Evolutionary conservation across 1,140 invertebrate species (phyloP).

Genomic region (Diploscapter pachys): DNA sequence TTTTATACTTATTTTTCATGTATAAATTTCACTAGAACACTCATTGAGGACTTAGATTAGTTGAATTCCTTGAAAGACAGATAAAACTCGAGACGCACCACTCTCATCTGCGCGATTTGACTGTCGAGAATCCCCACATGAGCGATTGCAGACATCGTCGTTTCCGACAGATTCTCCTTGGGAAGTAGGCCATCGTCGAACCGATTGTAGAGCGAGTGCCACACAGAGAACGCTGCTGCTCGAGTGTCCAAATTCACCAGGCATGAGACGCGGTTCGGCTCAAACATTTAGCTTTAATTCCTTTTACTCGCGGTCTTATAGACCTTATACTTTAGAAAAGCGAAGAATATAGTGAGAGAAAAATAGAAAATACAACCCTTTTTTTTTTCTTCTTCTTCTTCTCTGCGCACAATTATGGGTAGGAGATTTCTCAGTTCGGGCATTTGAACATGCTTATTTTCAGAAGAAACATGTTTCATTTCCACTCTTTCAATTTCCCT

Average conservation of each 20-base stretch:
- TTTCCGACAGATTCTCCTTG: slow-evolving; percentile 78
- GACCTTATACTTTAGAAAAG: neutral
- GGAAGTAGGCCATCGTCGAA: slow-evolving; percentile 93
- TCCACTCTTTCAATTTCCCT: no score
- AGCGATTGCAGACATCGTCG: slow-evolving; percentile 75
- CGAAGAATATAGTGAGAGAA: neutral
- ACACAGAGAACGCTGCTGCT: slow-evolving; percentile 89
- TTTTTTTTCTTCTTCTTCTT: no score
- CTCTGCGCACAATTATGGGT: no score
- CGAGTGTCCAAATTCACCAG: slow-evolving; percentile 72
- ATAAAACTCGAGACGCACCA: neutral
- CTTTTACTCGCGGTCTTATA: no score
- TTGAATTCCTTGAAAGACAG: no score
- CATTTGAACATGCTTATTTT: no score
- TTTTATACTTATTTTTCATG: neutral
- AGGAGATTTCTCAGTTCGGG: no score
- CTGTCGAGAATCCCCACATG: slow-evolving; percentile 36
- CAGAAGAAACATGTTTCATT: no score
- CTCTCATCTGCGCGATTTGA: slow-evolving; percentile 24
- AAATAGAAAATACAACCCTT: neutral
- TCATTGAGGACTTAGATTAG: no score
- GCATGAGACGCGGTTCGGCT: slow-evolving; percentile 22
- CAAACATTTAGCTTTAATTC: neutral
- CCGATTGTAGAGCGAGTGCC: slow-evolving; percentile 91
- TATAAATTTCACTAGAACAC: no score